Evolutionary conservation across 1,140 invertebrate genomes (phyloP).

Genomic region (Drosophila bocqueti): DNA sequence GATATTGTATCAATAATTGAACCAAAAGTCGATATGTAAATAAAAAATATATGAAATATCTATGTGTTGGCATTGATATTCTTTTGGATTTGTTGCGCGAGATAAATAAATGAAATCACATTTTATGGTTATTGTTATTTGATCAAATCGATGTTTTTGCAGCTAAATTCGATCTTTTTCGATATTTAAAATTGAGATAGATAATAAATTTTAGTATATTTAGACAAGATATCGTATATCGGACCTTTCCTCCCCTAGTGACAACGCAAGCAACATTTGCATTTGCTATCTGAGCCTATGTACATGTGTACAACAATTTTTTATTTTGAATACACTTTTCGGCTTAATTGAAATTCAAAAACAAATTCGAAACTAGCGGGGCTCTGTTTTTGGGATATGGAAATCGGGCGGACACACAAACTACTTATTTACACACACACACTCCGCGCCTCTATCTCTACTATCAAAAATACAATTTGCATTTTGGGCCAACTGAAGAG

Average conservation of each 20-base stretch:
- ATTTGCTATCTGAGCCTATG: constrained; percentile 48
- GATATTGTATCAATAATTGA: background rate
- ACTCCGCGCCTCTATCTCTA: background rate
- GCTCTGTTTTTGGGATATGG: background rate
- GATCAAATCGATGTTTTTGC: too few relatives aligned
- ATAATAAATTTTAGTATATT: background rate
- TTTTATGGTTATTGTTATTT: background rate
- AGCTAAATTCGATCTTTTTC: too few relatives aligned
- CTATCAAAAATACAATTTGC: constrained; percentile 33
- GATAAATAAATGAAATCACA: background rate
- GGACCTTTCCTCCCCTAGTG: background rate
- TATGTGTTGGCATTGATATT: background rate
- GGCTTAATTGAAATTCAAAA: constrained; percentile 51
- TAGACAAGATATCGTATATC: background rate
- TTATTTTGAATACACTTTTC: constrained; percentile 61
- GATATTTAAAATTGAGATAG: background rate
- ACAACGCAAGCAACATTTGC: constrained; percentile 10
- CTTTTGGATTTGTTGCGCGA: background rate
- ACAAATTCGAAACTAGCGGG: constrained; percentile 26
- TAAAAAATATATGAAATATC: background rate
- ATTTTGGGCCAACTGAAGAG: constrained; percentile 10
- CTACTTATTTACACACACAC: constrained; percentile 42
- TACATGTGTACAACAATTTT: constrained; percentile 70
- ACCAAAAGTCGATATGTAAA: background rate
- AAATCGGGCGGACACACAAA: constrained; percentile 15